Base-by-base conservation (phyloP, 2,888 invertebrate species). In the Cryptocheilus praepositus region DNA sequence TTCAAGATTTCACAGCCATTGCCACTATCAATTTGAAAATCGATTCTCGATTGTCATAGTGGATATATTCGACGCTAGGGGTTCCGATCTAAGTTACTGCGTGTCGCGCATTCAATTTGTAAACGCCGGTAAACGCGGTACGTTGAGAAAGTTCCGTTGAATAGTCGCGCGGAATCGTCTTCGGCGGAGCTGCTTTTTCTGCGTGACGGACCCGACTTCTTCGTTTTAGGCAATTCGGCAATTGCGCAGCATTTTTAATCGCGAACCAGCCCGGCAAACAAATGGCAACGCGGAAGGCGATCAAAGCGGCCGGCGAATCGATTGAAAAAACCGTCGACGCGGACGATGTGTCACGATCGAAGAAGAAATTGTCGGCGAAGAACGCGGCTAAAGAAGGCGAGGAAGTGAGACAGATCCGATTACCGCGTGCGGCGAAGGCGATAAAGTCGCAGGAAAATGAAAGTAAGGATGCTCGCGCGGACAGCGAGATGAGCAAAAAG, bases 11-110 rank as follows among this genome's bases (percentile, higher is more conserved):
- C 49, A 5, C 36, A 11, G 36, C 36, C 36, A 5, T 16, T n/a
- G 7, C n/a, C 49, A 49, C 16, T 18, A 18, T 49, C 18, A 49
- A 49, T 49, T 49, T 49, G 5, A 49, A 49, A 49, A 49, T 49
- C 49, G 49, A 49, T 49, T 49, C 49, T 49, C 49, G 49, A 49
- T 49, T 49, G 49, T 49, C 49, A 49, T 16, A 18, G 49, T 13
- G 49, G 16, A 36, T 36, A 36, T 36, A 8, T 36, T 36, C 36
- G 36, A 36, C 36, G 36, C 36, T 11, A 36, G 36, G 36, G 36
- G 36, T 36, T 36, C 36, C 36, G 36, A 36, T 36, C 36, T 36
- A 36, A 36, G 11, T 11, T 36, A 36, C 18, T 49, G 5, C 49
- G 18, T 49, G 49, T 49, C 18, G 49, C 49, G 49, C 18, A 18